phyloP scores from a whole-genome alignment of 1,140 invertebrate species.

The Hylaeus volcanicus region DNA sequence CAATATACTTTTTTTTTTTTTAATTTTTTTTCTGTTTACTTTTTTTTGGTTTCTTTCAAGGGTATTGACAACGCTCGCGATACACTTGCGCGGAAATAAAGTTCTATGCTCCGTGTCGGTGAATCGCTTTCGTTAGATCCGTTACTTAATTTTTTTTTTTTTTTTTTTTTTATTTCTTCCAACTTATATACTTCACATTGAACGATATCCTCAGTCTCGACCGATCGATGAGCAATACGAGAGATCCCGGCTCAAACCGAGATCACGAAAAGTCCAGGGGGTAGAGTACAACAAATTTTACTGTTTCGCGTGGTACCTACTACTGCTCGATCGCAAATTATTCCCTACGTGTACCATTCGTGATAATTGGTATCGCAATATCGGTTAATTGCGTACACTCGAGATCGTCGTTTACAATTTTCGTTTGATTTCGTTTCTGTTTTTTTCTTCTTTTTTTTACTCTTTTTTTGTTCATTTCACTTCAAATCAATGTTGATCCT shows the following conservation, averaged over 20 bases:
- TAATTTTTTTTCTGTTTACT: neutral
- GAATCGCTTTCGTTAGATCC: conserved; percentile 15
- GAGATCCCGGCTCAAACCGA: neutral
- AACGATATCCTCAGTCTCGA: conserved; percentile 50
- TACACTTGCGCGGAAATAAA: conserved; percentile 13
- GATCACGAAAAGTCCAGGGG: conserved; percentile 18
- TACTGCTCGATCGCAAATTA: conserved; percentile 24
- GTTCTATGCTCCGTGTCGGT: neutral
- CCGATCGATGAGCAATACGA: conserved; percentile 41
- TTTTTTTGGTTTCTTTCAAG: neutral
- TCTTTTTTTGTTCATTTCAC: neutral
- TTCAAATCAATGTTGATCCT: conserved; percentile 20
- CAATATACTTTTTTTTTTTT: conserved; percentile 1
- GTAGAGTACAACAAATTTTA: neutral
- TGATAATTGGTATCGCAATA: conserved; percentile 5
- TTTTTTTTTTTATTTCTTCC: conserved; percentile 17
- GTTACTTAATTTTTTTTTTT: conserved; percentile 1
- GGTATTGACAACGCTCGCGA: neutral
- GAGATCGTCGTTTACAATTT: neutral
- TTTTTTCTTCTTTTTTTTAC: neutral
- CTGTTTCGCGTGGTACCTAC: neutral
- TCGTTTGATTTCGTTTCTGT: neutral
- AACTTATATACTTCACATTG: conserved; percentile 38
- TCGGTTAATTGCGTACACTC: conserved; percentile 8
- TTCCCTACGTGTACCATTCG: conserved; percentile 13